Percentiles rank a stretch among this genome's conserved stretches.
These are phyloP conservation scores for Hirtodrosophila cameraria DNA, from an alignment of 2,888 invertebrate genomes.

Conservation along the genomic window DNA sequence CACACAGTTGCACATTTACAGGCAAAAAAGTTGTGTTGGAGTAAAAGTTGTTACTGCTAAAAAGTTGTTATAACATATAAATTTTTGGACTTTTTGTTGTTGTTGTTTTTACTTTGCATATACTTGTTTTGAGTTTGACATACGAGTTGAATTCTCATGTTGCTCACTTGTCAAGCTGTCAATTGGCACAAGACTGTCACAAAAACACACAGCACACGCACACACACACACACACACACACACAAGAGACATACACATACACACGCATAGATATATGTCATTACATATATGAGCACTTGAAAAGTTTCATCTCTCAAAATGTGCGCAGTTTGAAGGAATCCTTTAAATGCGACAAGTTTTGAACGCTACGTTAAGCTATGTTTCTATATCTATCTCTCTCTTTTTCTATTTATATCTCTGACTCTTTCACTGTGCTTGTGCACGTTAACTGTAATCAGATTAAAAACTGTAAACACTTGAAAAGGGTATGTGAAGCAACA, in stretches of 20 bases:
- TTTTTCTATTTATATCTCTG: not conserved
- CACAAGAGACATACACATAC: not conserved
- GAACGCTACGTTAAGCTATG: not conserved
- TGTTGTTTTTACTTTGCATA: slow-evolving; percentile 52
- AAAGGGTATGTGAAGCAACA: slow-evolving; percentile 30
- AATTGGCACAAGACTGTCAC: slow-evolving; percentile 67
- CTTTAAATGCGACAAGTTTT: slow-evolving; percentile 20
- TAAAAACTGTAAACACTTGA: slow-evolving; percentile 72
- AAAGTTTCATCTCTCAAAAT: slow-evolving; percentile 67
- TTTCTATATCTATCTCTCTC: not conserved
- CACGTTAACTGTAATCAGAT: slow-evolving; percentile 70
- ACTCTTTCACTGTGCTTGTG: slow-evolving; percentile 13
- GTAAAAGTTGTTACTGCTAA: slow-evolving; percentile 65
- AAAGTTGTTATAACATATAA: slow-evolving; percentile 48
- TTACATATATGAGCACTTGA: slow-evolving; percentile 73
- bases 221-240: slow-evolving; percentile 15
- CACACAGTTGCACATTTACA: slow-evolving; percentile 44
- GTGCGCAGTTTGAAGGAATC: slow-evolving; percentile 31
- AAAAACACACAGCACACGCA: slow-evolving; percentile 33
- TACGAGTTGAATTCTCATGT: slow-evolving; percentile 74
- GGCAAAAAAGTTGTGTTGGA: slow-evolving; percentile 54
- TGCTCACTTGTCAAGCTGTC: slow-evolving; percentile 78
- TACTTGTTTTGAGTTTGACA: slow-evolving; percentile 57
- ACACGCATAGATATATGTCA: slow-evolving; percentile 46
- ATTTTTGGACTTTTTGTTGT: slow-evolving; percentile 16